phyloP scores from a whole-genome alignment of 2,113 vertebrate species.

The Spermophilus dauricus region DNA sequence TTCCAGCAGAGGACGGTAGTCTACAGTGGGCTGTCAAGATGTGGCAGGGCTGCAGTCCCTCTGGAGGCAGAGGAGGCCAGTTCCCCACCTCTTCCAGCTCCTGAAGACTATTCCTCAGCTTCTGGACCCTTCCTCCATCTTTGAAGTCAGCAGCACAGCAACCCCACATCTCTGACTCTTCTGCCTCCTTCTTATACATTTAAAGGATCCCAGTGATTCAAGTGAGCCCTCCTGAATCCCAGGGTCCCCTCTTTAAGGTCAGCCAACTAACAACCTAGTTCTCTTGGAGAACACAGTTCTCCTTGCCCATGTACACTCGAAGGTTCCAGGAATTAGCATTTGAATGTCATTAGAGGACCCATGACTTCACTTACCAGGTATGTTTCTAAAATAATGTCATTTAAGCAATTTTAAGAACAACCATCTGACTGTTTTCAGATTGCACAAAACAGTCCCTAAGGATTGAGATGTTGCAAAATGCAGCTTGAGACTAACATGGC shows the following conservation, averaged over 20 bases:
- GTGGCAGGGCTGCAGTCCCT: not conserved
- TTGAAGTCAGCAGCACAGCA: not conserved
- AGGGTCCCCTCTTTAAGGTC: not conserved
- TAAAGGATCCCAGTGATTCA: not conserved
- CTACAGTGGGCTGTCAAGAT: not conserved
- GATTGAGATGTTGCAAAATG: not conserved
- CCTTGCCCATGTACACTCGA: not conserved
- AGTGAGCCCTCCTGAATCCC: not conserved
- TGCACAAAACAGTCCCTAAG: not conserved
- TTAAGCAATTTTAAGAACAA: not conserved
- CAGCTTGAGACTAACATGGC: not conserved
- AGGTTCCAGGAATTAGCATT: not conserved
- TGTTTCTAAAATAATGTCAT: conserved; percentile 17
- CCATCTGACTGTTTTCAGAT: not conserved
- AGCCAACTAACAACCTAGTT: not conserved
- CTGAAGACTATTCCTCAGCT: not conserved
- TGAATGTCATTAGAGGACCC: not conserved
- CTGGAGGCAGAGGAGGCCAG: not conserved
- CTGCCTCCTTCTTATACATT: not conserved
- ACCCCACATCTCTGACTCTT: not conserved
- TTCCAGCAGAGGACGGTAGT: not conserved
- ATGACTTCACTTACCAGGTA: not conserved
- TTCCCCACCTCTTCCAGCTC: not conserved
- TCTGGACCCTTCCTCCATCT: not conserved
- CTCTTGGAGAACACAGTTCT: not conserved